Evolutionary conservation across 2,888 invertebrate species (phyloP), one percentile per base, ranked within the genome.

Genomic region (Sussaba pulchella): DNA sequence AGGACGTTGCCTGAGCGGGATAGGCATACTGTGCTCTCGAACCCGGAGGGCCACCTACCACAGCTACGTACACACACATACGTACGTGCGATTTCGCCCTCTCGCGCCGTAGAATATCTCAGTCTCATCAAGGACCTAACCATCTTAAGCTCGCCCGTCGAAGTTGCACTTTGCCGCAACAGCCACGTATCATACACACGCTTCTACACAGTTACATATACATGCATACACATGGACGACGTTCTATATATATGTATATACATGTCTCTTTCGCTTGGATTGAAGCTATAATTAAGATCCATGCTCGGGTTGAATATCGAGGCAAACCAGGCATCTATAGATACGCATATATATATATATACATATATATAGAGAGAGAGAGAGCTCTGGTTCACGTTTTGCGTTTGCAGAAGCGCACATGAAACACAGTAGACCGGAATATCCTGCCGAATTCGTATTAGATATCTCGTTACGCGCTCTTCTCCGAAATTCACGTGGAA

Each of bases 61-160:
- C 52, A n/a, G n/a, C 14, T 47, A 9, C 14, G 26, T 50, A 45
- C 45, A 26, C 47, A 47, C 2, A 31, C 6, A 31, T 6, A 12
- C 52, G 78, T 47, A 66, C 41, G 31, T 36, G 19, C 41, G 41
- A 57, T 24, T 63, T 71, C 45, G n/a, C 71, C 66, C 66, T n/a
- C n/a, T 41, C 69, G 41, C 67, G 63, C 45, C 76, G 77, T 78
- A 78, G 83, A 83, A 84, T 83, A 86, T 86, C 84, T 81, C 86
- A 81, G 83, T 86, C 87, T 89, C 89, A 89, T 89, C 89, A 87
- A 85, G 86, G 80, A 17, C 19, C 78, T 85, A 86, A 87, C 84
- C 85, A 84, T 87, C 87, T 86, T 87, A 85, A 85, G 84, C 81
- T 79, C 83, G 84, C 73, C 83, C 67, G 84, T 87, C 86, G 83